Percentiles rank a stretch among this genome's conserved stretches.
Conservation (phyloP, 2,888 invertebrate species). For the Deilephila elpenor region DNA sequence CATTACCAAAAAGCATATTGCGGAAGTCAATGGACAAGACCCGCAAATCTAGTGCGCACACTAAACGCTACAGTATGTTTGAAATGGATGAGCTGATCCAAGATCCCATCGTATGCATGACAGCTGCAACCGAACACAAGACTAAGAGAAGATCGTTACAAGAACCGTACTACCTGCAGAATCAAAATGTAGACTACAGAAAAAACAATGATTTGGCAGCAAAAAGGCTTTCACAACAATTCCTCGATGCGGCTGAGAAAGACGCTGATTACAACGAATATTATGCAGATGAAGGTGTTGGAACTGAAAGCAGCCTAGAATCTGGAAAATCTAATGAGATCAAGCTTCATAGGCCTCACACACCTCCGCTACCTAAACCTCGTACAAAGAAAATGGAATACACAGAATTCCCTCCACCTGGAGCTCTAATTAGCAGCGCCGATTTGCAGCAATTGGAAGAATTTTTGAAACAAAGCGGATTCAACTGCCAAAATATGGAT, state of each 20-base stretch:
- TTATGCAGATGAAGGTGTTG: constrained; percentile 87
- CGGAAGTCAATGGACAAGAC: constrained; percentile 86
- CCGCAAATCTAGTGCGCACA: constrained; percentile 78
- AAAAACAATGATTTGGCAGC: constrained; percentile 83
- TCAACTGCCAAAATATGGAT: constrained; percentile 87
- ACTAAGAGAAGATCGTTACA: constrained; percentile 90
- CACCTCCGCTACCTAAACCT: constrained; percentile 82
- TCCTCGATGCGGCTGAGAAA: constrained; percentile 81
- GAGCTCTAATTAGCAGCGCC: constrained; percentile 83
- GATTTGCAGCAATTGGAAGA: constrained; percentile 89
- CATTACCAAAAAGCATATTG: constrained; percentile 89
- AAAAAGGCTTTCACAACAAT: constrained; percentile 80
- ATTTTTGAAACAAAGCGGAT: constrained; percentile 88
- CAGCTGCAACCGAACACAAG: constrained; percentile 78
- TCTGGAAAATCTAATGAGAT: constrained; percentile 83
- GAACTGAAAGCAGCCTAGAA: constrained; percentile 84
- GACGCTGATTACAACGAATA: constrained; percentile 82
- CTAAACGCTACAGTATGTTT: constrained; percentile 92
- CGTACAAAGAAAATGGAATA: constrained; percentile 79
- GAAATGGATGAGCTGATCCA: constrained; percentile 87
- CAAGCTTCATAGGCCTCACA: constrained; percentile 78
- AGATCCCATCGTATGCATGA: constrained; percentile 77
- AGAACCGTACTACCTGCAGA: constrained; percentile 88
- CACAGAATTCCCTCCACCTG: constrained; percentile 79
- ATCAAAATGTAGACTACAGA: constrained; percentile 78